Conservation (phyloP, 2,113 vertebrate genomes). For the Gymnocephalus cernua region DNA sequence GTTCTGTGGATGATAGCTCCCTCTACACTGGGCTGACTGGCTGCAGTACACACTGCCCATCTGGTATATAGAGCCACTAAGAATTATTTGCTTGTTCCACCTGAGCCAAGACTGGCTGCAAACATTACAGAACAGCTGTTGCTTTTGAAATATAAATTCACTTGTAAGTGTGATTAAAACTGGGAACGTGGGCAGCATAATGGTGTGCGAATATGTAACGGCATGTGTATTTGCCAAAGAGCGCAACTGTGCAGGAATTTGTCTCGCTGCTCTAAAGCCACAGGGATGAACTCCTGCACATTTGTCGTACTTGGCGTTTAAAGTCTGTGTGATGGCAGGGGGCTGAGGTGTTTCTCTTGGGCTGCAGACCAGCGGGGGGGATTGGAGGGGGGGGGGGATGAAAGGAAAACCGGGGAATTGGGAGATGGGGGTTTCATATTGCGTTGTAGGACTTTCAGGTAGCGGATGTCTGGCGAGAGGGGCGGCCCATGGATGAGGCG, state of each 20-base stretch:
- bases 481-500: slow-evolving; percentile 90
- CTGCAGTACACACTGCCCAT: slow-evolving; percentile 3
- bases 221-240: slow-evolving; percentile 4
- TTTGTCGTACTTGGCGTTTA: not conserved
- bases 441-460: slow-evolving; percentile 72
- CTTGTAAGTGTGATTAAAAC: slow-evolving; percentile 27
- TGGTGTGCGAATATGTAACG: slow-evolving; percentile 21
- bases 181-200: not conserved
- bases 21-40: not conserved
- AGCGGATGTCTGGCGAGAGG: slow-evolving; percentile 85
- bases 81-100: slow-evolving; percentile 12
- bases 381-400: not conserved
- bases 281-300: not conserved
- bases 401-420: rapidly evolving
- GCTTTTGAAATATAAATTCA: slow-evolving; percentile 45
- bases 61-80: slow-evolving; percentile 30
- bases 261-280: not conserved
- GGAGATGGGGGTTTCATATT: not conserved
- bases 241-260: slow-evolving; percentile 1
- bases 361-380: slow-evolving; percentile 2
- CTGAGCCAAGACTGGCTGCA: slow-evolving; percentile 42
- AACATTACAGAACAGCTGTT: slow-evolving; percentile 22
- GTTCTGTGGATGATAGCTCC: not conserved
- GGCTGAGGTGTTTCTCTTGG: slow-evolving; percentile 39
- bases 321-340: slow-evolving; percentile 31